phyloP scores from a whole-genome alignment of 2,113 vertebrate species.

The Oreochromis aureus region DNA sequence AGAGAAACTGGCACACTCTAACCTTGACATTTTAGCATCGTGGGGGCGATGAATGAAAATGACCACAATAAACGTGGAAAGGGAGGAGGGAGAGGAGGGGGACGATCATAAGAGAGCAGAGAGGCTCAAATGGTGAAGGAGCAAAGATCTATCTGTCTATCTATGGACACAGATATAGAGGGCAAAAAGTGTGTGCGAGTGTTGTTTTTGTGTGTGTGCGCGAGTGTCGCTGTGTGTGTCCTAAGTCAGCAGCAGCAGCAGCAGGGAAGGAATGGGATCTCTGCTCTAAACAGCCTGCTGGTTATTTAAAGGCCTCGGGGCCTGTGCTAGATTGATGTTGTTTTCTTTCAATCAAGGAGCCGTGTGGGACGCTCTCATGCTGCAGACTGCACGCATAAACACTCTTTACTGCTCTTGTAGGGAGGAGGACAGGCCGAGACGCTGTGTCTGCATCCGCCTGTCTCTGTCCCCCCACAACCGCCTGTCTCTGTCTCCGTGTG shows the following conservation, averaged over 20 bases:
- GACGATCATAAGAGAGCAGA: background rate
- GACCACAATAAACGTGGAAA: constrained; percentile 34
- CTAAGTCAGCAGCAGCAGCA: background rate
- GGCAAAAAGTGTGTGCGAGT: background rate
- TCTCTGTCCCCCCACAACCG: background rate
- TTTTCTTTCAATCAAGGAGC: constrained; percentile 69
- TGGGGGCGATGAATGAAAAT: constrained; percentile 56
- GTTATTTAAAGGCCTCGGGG: constrained; percentile 64
- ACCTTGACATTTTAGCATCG: constrained; percentile 59
- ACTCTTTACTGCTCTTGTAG: constrained; percentile 6
- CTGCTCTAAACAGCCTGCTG: constrained; percentile 33
- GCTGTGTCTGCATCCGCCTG: constrained; percentile 1
- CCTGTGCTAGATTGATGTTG: constrained; percentile 65
- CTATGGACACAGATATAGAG: background rate
- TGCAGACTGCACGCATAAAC: constrained; percentile 46
- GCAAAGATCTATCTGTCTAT: background rate
- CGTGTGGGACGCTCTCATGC: constrained; percentile 51
- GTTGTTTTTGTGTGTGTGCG: background rate
- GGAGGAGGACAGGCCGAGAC: constrained; percentile 28
- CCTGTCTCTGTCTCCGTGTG: background rate
- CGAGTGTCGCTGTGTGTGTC: background rate
- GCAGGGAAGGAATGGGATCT: background rate
- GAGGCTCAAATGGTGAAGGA: background rate
- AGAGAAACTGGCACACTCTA: constrained; percentile 45
- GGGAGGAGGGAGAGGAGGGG: background rate